Conservation (phyloP, 2,888 invertebrate species). For the Lochmaea capreae region DNA sequence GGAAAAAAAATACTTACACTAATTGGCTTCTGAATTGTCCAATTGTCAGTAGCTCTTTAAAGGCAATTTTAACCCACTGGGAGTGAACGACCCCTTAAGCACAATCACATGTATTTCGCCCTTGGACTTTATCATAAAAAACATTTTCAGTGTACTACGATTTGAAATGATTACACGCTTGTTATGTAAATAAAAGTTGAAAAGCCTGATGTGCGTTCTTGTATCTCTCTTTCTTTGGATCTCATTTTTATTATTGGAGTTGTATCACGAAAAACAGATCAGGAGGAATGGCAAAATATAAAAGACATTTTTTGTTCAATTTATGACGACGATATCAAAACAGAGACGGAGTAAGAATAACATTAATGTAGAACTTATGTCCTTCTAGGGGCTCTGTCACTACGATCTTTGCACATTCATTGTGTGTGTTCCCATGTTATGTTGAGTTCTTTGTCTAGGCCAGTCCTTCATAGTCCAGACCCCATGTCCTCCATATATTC, state of each 20-base stretch:
- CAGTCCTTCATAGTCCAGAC: neutral
- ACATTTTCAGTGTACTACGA: slow-evolving; percentile 26
- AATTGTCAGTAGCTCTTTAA: neutral
- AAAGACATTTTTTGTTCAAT: neutral
- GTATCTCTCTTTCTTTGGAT: slow-evolving; percentile 16
- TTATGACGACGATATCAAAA: neutral
- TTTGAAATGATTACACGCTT: slow-evolving; percentile 19
- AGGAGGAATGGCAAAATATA: slow-evolving; percentile 3
- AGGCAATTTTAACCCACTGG: neutral
- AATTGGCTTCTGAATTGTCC: neutral
- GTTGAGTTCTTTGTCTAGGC: neutral
- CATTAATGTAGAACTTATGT: neutral
- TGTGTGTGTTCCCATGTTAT: neutral
- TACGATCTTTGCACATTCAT: neutral
- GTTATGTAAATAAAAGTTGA: slow-evolving; percentile 20
- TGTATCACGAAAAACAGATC: slow-evolving; percentile 15
- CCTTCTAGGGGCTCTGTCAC: neutral
- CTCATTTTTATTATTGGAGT: slow-evolving; percentile 12
- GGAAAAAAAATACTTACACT: neutral
- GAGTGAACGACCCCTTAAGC: slow-evolving; percentile 6
- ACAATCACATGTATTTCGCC: slow-evolving; percentile 5
- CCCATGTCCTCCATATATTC: neutral
- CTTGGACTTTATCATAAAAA: slow-evolving; percentile 25
- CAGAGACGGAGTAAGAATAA: neutral
- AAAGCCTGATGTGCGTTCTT: slow-evolving; percentile 16